Evolutionary conservation across 2,797 vertebrate genomes (phyloP).

Genomic region (Pseudotriccus pelzelni): DNA sequence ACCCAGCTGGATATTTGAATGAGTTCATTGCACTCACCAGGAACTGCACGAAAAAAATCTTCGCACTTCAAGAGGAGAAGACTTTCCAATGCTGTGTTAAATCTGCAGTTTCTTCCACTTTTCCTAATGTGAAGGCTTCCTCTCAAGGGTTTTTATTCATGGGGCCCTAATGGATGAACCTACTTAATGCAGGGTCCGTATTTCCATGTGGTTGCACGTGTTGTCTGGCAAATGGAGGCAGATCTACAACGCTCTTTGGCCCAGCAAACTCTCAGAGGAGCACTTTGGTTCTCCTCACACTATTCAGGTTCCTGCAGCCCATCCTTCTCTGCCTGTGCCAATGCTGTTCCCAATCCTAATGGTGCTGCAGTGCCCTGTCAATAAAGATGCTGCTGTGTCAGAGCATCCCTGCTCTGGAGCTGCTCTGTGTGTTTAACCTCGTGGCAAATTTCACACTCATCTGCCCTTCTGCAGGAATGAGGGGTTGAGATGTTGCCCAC

Average conservation of each 20-base stretch:
- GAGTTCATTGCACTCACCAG: neutral
- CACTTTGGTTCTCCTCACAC: accelerated
- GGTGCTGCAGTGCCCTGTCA: accelerated
- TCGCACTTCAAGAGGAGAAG: neutral
- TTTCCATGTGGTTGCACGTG: neutral
- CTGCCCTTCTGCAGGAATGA: neutral
- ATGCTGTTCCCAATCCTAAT: neutral
- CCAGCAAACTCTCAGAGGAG: neutral
- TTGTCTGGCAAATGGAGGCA: neutral
- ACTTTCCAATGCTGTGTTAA: neutral
- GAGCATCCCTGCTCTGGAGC: neutral
- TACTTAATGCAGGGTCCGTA: accelerated
- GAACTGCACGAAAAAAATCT: neutral
- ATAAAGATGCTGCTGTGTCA: neutral
- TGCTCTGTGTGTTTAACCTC: neutral
- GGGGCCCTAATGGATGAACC: neutral
- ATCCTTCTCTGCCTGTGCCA: neutral
- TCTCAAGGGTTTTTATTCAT: neutral
- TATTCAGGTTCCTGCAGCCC: neutral
- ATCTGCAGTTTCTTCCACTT: neutral
- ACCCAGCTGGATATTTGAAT: neutral
- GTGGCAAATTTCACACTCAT: neutral
- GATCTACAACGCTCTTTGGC: neutral
- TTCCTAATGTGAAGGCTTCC: neutral
- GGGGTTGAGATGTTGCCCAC: neutral